Evolutionary conservation across 64 coral and sea anemone species (phyloP), one percentile per base, ranked within the genome.

Genomic region (Montipora sp.): DNA sequence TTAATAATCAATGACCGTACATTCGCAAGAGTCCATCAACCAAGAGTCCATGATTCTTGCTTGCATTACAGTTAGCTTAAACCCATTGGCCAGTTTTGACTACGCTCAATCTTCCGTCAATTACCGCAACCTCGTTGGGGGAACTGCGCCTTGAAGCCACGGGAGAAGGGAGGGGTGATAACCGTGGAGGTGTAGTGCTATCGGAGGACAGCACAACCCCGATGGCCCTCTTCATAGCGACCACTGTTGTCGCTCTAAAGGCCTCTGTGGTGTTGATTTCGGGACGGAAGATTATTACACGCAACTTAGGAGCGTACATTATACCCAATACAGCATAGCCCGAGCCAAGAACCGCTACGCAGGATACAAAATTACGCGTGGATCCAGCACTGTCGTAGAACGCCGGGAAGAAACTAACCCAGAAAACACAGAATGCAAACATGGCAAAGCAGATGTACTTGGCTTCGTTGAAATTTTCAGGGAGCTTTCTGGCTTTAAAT

Each of bases 401-500:
- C 8, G 84, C 89, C 0, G 97, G 94, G 47, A 98, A 92, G 24
- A 94, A 96, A 51, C 89, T 83, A 5, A 94, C 43, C 88, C 94
- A 93, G 8, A 93, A 94, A 72, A 98, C 65, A 22, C 92, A 93
- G 47, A 98, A 98, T 3, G 91, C 94, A 19, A 98, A 98, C 97
- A 98, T 98, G 15, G 97, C 94, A 23, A 98, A 98, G 12, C 94
- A 92, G 19, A 98, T 98, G 66, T 96, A 96, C 53, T 98, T 98
- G 5, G 97, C 94, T 82, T 98, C 97, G 84, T 98, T 98, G 70
- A 98, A 98, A 44, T 95, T 98, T 51, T 98, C 97, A 10, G 97
- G 97, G 13, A 98, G 84, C 16, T 80, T 92, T 79, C 97, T 93
- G 13, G 97, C 97, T 75, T 81, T 93, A 22, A 91, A 98, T 11